Conservation (phyloP, 2,888 invertebrate species). For the Yponomeuta evonymella region DNA sequence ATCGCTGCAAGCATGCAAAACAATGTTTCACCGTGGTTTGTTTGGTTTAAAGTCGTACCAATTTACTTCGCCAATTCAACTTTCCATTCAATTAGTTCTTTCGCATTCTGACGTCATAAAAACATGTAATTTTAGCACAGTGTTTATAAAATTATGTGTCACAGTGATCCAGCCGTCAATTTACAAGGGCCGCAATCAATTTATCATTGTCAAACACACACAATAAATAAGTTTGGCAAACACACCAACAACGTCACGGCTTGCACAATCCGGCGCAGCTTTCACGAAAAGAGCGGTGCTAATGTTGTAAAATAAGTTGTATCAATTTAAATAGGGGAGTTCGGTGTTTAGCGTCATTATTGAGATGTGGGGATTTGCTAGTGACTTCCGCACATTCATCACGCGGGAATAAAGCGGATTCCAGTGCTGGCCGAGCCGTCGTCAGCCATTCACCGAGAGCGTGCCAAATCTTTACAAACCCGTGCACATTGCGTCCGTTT, state of each 20-base stretch:
- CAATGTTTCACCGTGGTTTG: too few relatives aligned
- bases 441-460: constrained; percentile 32
- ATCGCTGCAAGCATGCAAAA: too few relatives aligned
- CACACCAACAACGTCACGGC: constrained; percentile 32
- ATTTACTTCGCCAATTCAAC: too few relatives aligned
- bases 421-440: constrained; percentile 27
- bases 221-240: constrained; percentile 61
- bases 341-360: constrained; percentile 68
- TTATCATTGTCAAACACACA: constrained; percentile 49
- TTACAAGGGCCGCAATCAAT: constrained; percentile 31
- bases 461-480: constrained; percentile 55
- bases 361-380: constrained; percentile 52
- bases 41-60: too few relatives aligned
- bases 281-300: constrained; percentile 53
- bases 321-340: constrained; percentile 54
- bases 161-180: background rate
- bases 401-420: constrained; percentile 45
- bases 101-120: too few relatives aligned
- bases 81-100: too few relatives aligned
- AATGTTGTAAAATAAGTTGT: constrained; percentile 60
- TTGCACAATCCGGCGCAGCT: constrained; percentile 57
- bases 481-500: constrained; percentile 23
- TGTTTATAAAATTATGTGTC: constrained; percentile 7
- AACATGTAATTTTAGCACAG: constrained; percentile 9
- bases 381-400: constrained; percentile 66